These are phyloP conservation scores for Scopus umbretta DNA, from an alignment of 2,113 vertebrate genomes.

Conservation along the genomic window DNA sequence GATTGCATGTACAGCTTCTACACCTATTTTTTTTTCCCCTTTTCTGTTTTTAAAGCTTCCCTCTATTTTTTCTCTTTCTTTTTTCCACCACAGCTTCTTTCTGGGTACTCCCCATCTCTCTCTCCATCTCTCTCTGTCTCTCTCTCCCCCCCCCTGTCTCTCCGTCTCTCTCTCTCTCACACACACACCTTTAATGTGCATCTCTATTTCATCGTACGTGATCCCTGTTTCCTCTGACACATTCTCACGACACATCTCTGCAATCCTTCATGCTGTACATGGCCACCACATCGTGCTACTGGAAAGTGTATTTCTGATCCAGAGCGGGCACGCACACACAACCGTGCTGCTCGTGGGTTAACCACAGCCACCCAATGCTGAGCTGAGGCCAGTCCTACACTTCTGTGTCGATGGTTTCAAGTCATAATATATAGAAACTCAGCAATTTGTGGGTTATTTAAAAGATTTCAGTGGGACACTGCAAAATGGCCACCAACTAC, in stretches of 20 bases:
- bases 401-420: neutral
- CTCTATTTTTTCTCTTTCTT: neutral
- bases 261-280: neutral
- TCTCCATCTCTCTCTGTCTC: too few species aligned
- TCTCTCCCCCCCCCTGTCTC: neutral
- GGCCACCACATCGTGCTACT: neutral
- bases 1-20: neutral
- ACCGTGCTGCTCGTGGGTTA: neutral
- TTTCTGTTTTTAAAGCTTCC: neutral
- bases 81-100: neutral
- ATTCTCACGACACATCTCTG: neutral
- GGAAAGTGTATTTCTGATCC: neutral
- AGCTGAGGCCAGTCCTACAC: neutral
- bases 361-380: neutral
- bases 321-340: neutral
- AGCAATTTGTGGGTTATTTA: neutral
- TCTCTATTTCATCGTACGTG: accelerated
- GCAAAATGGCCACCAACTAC: neutral
- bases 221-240: neutral
- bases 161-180: neutral
- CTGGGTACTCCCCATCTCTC: neutral
- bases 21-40: too few species aligned
- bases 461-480: neutral
- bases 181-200: neutral
- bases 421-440: neutral